These are phyloP conservation scores for Acipenser transmontanus DNA, from an alignment of 2,797 vertebrate genomes.

Conservation along the genomic window DNA sequence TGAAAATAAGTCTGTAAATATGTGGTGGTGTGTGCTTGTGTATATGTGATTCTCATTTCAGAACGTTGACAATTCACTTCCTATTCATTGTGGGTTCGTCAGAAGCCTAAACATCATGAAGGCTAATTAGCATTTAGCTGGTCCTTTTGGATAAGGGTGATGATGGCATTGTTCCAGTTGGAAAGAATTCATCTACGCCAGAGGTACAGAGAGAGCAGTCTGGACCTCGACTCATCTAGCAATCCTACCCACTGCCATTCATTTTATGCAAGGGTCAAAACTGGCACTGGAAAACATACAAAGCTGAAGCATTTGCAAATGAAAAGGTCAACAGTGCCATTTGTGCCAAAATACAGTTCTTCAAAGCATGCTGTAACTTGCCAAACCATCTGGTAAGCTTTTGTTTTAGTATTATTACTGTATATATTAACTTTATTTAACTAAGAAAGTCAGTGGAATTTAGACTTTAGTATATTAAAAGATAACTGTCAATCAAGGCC, in stretches of 20 bases:
- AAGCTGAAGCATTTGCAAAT: conserved; percentile 24
- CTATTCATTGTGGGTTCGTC: conserved; percentile 5
- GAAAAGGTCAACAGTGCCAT: conserved; percentile 13
- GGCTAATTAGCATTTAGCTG: not conserved
- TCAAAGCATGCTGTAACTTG: not conserved
- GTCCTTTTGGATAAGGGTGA: no score
- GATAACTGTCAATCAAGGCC: not conserved
- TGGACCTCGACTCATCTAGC: conserved; percentile 32
- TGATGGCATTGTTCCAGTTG: conserved; percentile 32
- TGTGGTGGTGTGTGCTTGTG: conserved; percentile 3
- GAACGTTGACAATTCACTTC: not conserved
- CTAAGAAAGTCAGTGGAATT: not conserved
- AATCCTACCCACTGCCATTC: conserved; percentile 23
- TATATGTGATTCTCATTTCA: conserved; percentile 14
- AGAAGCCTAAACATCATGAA: conserved; percentile 1
- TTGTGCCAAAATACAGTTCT: conserved; percentile 12
- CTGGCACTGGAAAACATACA: not conserved
- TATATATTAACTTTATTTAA: not conserved
- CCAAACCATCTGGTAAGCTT: no score
- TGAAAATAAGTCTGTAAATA: not conserved
- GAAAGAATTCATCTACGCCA: conserved; percentile 15
- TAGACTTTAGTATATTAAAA: not conserved
- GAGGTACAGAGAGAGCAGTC: conserved; percentile 8
- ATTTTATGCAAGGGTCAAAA: conserved; percentile 23
- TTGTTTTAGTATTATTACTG: not conserved